Base-by-base conservation (phyloP, 2,888 invertebrate species). In the Octonoba sinensis region DNA sequence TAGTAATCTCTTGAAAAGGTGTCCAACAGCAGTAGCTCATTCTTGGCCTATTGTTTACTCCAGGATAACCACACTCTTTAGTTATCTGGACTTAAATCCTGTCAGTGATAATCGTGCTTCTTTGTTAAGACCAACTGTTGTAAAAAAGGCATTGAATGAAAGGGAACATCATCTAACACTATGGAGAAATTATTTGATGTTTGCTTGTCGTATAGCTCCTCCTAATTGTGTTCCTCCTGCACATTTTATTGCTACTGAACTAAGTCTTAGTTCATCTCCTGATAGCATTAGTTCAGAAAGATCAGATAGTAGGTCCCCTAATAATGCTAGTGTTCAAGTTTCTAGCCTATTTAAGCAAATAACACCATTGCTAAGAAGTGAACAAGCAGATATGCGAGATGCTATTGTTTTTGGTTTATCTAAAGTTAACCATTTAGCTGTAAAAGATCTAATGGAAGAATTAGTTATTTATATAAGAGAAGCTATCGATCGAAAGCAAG, bases 381-480 rank as follows among this genome's bases (percentile, higher is more conserved):
- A 99, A 89, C 93, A 94, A 72, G 92, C 92, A 1, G 99, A 99
- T 88, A 96, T 99, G 84, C 90, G 98, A 82, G 98, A 99, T 89
- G 94, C 97, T 0, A 96, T 96, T 8, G 95, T 98, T 16, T 92
- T 94, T 86, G 98, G 98, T 1, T 92, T 98, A 84, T 99, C 99
- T 70, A 95, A 96, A 90, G 95, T 97, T 87, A 99, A 99, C 89
- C 93, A 96, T 20, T 94, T 95, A 86, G 96, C 97, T 12, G 92
- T 99, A 88, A 97, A 97, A 88, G 97, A 98, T 90, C 90, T 99
- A 82, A 94, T 99, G 92, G 99, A 99, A 87, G 99, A 99, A 89
- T 89, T 99, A 74, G 92, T 95, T 11, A 92, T 94, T 0, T 93
- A 96, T 85, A 93, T 99, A 79, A 93, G 97, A 20, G 99, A 99